Evolutionary conservation across 2,888 invertebrate species (phyloP).

Genomic region (Caenorhabditis japonica): DNA sequence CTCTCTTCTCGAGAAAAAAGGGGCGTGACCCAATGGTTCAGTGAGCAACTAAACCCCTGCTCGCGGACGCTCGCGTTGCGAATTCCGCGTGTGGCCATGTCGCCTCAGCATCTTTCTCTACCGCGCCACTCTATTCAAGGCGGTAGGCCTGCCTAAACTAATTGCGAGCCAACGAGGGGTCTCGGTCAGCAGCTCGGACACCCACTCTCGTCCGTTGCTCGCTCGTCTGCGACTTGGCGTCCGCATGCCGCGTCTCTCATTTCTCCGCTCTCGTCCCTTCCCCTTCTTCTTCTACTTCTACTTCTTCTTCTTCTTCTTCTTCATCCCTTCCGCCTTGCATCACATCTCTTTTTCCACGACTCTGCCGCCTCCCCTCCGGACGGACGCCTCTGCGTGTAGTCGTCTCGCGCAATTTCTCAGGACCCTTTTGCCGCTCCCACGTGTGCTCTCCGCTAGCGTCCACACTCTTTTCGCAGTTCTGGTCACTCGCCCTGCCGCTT

Average conservation of each 20-base stretch:
- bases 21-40: conserved; percentile 35
- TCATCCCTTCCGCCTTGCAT: conserved; percentile 20
- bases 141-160: conserved; percentile 27
- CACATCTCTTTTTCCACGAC: conserved; percentile 14
- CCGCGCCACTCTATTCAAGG: conserved; percentile 41
- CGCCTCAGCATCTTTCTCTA: conserved; percentile 11
- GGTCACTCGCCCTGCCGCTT: conserved; percentile 43
- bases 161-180: conserved; percentile 34
- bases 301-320: conserved; percentile 1
- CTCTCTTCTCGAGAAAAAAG: conserved; percentile 19
- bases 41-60: neutral
- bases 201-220: conserved; percentile 10
- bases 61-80: conserved; percentile 4
- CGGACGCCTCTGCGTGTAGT: conserved; percentile 35
- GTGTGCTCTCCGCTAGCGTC: conserved; percentile 49
- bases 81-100: conserved; percentile 20
- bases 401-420: conserved; percentile 38
- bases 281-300: too few species aligned
- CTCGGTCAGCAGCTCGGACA: conserved; percentile 18
- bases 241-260: neutral
- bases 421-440: conserved; percentile 39
- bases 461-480: conserved; percentile 48
- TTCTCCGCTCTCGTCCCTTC: conserved; percentile 18
- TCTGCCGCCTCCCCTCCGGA: conserved; percentile 31
- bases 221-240: conserved; percentile 31